A percentile compares a stretch with the other conserved stretches of the same genome.
Conservation (phyloP, 2,113 vertebrate genomes). For the Macheiramphus alcinus region DNA sequence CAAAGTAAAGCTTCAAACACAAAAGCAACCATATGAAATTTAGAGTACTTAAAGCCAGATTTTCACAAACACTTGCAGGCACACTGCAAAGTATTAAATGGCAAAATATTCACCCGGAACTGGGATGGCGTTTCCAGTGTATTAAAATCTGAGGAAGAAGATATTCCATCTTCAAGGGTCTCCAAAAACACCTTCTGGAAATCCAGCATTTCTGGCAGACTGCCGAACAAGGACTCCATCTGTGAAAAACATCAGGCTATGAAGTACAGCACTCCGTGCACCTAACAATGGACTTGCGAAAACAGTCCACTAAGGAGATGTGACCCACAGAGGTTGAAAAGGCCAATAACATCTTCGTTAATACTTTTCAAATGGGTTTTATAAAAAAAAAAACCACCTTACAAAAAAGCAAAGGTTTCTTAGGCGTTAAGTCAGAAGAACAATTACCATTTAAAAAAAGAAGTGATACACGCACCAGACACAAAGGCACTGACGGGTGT, state of each 20-base stretch:
- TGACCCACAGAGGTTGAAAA: not conserved
- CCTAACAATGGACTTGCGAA: not conserved
- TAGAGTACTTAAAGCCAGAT: not conserved
- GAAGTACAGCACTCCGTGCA: not conserved
- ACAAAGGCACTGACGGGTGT: not conserved
- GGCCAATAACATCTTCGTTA: not conserved
- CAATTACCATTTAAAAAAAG: not conserved
- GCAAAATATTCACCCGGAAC: slow-evolving; percentile 81
- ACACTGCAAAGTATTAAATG: not conserved
- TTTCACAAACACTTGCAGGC: not conserved
- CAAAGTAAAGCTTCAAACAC: not conserved
- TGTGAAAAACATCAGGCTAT: slow-evolving; percentile 39
- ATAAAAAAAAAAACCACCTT: not conserved
- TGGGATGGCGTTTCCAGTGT: slow-evolving; percentile 89
- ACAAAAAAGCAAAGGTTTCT: not conserved
- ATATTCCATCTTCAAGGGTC: slow-evolving; percentile 92
- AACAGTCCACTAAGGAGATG: not conserved
- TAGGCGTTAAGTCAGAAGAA: not conserved
- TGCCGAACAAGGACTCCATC: slow-evolving; percentile 99
- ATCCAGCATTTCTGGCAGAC: slow-evolving; percentile 94
- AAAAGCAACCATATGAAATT: not conserved
- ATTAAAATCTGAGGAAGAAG: slow-evolving; percentile 88
- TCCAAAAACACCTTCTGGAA: slow-evolving; percentile 97
- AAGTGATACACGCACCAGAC: not conserved
- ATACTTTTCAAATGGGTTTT: not conserved